A percentile compares a stretch with the other conserved stretches of the same genome.
phyloP scores from a whole-genome alignment of 1,140 invertebrate genomes.

The Ceratina japonica region DNA sequence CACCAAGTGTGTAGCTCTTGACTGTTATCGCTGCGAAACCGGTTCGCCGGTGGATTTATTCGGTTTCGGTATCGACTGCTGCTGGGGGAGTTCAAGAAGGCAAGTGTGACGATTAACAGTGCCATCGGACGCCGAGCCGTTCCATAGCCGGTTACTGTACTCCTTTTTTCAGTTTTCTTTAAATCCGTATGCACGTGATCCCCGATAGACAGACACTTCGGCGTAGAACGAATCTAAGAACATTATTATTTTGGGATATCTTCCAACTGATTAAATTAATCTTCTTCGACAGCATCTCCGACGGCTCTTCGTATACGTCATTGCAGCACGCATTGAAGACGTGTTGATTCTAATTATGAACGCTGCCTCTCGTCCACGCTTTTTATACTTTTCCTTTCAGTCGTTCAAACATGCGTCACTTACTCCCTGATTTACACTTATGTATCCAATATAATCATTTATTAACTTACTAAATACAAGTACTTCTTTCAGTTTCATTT shows the following conservation, averaged over 20 bases:
- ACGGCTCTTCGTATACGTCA: not conserved
- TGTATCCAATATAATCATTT: constrained; percentile 70
- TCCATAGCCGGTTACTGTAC: constrained; percentile 48
- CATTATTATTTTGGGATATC: constrained; percentile 43
- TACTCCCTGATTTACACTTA: constrained; percentile 62
- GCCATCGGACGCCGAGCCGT: constrained; percentile 39
- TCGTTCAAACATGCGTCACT: constrained; percentile 66
- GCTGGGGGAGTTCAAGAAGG: constrained; percentile 70
- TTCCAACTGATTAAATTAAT: constrained; percentile 38
- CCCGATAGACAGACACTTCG: constrained; percentile 36
- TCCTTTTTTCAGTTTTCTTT: constrained; percentile 29
- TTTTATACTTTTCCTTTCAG: not conserved
- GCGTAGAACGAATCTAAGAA: constrained; percentile 20
- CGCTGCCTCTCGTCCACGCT: not conserved
- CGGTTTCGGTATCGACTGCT: constrained; percentile 70
- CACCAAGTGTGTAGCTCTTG: constrained; percentile 24
- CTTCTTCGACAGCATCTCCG: not conserved
- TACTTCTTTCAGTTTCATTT: constrained; percentile 37
- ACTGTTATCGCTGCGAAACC: constrained; percentile 68
- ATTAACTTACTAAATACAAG: constrained; percentile 72
- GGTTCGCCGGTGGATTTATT: constrained; percentile 71
- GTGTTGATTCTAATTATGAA: constrained; percentile 20
- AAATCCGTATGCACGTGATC: constrained; percentile 41
- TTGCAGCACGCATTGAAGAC: constrained; percentile 6
- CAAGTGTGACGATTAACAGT: constrained; percentile 62